Evolutionary conservation across 2,113 vertebrate species (phyloP), one percentile per base, ranked within the genome.

Genomic region (Thermophis baileyi): DNA sequence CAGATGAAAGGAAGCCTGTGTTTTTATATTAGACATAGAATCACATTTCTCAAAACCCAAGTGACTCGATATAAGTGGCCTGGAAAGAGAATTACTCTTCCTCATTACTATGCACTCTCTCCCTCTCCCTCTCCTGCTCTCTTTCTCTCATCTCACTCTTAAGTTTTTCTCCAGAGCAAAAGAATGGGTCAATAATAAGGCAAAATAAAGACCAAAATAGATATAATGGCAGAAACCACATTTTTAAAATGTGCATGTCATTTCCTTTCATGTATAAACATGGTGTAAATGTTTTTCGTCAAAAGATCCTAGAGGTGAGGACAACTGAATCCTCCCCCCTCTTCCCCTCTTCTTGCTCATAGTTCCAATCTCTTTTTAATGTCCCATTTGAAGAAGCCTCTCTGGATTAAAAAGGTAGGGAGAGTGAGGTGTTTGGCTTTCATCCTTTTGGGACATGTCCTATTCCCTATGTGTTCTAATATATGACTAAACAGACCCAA

Each of bases 41-140:
- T 89, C 60, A 27, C 87, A 9, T 92, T 95, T 92, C 35, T 94
- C 11, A 90, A 94, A 94, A 91, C 44, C 91, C 50, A 93, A n/a
- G 40, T 51, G 91, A n/a, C 94, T 24, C 30, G 87, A 12, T 5
- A 24, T 18, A 44, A 91, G 25, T 54, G 30, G 18, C 85, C 85
- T 87, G 0, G 85, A 57, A 4, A 35, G 85, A 89, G 44, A 1
- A n/a, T 4, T 10, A 11, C 87, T 51, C 35, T 81, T 44, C 35
- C 74, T 81, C 74, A 81, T 81, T 81, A 81, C 35, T 81, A 44
- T 81, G 74, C 74, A 81, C 74, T 91, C n/a, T 92, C 47, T 89
- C 25, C 35, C 35, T 3, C 16, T 90, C n/a, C 89, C 63, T 94
- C 8, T n/a, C 86, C 9, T 44, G 69, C 47, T 46, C 6, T 35